Percentiles rank a stretch among this genome's conserved stretches.
Evolutionary conservation across 64 coral and sea anemone species (phyloP).

Genomic region (Montipora sp.): DNA sequence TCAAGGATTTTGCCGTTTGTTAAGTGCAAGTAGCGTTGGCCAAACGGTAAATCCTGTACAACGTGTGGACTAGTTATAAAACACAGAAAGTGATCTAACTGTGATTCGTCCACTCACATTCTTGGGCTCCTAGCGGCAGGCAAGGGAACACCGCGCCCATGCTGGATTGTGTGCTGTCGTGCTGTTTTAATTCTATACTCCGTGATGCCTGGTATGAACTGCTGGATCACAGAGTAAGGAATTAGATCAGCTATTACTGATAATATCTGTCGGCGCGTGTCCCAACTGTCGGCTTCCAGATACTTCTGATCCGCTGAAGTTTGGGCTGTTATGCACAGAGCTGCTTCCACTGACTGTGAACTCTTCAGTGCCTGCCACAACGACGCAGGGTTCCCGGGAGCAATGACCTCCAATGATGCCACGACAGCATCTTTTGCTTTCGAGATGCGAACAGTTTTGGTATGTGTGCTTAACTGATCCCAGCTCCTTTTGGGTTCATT

Average conservation of each 20-base stretch:
- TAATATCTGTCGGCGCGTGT: constrained; percentile 10
- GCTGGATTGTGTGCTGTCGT: background rate
- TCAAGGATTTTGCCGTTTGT: constrained; percentile 15
- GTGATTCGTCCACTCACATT: background rate
- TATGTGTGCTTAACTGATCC: constrained; percentile 3
- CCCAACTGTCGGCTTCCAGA: constrained; percentile 18
- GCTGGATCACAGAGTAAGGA: constrained; percentile 1
- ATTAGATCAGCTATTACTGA: constrained; percentile 27
- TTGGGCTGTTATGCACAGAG: background rate
- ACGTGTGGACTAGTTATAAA: constrained; percentile 9
- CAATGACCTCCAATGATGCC: constrained; percentile 30
- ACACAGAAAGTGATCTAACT: constrained; percentile 25
- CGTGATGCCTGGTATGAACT: constrained; percentile 25
- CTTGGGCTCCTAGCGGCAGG: constrained; percentile 17
- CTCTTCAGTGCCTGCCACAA: constrained; percentile 39
- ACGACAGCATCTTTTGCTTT: constrained; percentile 61
- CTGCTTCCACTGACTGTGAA: constrained; percentile 32
- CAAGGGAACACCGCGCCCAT: constrained; percentile 28
- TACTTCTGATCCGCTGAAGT: constrained; percentile 18
- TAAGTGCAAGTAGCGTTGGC: constrained; percentile 10
- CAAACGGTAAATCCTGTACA: constrained; percentile 25
- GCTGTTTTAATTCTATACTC: constrained; percentile 40
- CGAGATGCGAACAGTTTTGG: constrained; percentile 10
- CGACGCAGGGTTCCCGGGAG: constrained; percentile 25
- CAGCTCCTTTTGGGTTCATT: constrained; percentile 33